These are phyloP conservation scores for Hozukius guyotensis DNA, from an alignment of 2,797 vertebrate genomes.

Conservation along the genomic window DNA sequence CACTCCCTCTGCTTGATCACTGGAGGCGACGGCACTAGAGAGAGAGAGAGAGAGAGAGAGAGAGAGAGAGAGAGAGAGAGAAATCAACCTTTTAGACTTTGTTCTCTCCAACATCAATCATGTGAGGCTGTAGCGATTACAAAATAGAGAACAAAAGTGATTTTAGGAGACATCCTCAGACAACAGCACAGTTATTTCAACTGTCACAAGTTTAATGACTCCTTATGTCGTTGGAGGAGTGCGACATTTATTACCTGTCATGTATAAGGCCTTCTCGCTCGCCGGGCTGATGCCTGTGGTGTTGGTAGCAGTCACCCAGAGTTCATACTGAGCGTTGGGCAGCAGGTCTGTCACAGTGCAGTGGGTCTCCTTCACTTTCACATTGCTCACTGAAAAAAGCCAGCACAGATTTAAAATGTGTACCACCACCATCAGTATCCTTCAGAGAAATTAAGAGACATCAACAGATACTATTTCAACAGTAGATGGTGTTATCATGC, in stretches of 20 bases:
- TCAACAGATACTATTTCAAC: conserved; percentile 1
- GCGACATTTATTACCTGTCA: conserved; percentile 87
- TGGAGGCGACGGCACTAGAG: conserved; percentile 90
- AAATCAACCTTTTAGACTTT: neutral
- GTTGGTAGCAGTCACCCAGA: conserved; percentile 94
- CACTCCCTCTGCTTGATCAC: conserved; percentile 86
- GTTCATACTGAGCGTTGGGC: conserved; percentile 94
- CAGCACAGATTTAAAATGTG: neutral
- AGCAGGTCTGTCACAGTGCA: conserved; percentile 88
- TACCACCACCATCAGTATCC: neutral
- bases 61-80: neutral
- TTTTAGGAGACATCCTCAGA: neutral
- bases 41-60: neutral
- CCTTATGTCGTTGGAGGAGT: neutral
- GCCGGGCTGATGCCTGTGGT: conserved; percentile 89
- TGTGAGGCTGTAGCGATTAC: neutral
- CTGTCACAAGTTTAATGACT: neutral
- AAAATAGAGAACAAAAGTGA: neutral
- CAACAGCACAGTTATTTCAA: neutral
- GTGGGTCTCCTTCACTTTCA: conserved; percentile 93
- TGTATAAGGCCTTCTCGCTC: conserved; percentile 92
- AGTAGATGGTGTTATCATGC: conserved; percentile 39
- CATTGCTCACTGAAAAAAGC: conserved; percentile 78
- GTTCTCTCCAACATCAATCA: neutral
- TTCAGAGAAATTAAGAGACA: neutral